phyloP scores from a whole-genome alignment of 2,113 vertebrate genomes.

The Tauraco erythrolophus region DNA sequence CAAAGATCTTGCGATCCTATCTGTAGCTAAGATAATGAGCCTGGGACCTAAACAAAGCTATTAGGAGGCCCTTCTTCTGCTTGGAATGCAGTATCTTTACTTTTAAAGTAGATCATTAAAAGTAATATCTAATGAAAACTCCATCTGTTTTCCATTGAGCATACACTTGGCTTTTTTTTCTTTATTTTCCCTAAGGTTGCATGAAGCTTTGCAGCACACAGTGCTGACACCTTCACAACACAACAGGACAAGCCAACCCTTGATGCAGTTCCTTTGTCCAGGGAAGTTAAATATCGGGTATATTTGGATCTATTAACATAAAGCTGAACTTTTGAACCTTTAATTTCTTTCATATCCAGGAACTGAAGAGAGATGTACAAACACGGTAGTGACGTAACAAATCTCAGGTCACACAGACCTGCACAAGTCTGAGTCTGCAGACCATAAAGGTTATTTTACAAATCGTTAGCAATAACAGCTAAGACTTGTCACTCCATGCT shows the following conservation, averaged over 20 bases:
- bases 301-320: not conserved
- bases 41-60: not conserved
- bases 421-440: not conserved
- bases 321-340: not conserved
- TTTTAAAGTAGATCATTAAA: constrained; percentile 53
- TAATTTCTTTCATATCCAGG: not conserved
- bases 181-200: not conserved
- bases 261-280: not conserved
- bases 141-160: constrained; percentile 51
- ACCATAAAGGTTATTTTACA: not conserved
- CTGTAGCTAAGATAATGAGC: constrained; percentile 8
- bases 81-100: constrained; percentile 3
- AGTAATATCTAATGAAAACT: constrained; percentile 48
- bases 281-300: not conserved
- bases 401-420: not conserved
- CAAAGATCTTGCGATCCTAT: not conserved
- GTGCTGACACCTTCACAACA: not conserved
- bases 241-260: not conserved
- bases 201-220: constrained; percentile 12
- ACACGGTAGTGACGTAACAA: not conserved
- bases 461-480: not conserved
- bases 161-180: not conserved
- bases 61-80: constrained; percentile 39
- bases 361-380: not conserved
- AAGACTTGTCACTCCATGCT: not conserved